Evolutionary conservation across 2,113 vertebrate species (phyloP).

Genomic region (Amphiprion percula): DNA sequence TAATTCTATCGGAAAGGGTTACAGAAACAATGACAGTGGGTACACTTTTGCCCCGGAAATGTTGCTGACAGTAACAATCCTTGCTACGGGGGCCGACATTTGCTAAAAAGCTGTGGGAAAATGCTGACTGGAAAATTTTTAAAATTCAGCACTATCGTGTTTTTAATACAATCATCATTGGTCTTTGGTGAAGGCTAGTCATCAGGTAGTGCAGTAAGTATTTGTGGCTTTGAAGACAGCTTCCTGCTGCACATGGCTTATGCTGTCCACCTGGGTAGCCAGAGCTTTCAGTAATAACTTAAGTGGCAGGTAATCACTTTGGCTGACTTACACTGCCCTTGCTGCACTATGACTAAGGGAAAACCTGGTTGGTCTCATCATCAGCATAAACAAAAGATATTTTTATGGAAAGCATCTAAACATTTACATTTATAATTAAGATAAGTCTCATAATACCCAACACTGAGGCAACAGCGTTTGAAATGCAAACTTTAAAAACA

Average conservation of each 20-base stretch:
- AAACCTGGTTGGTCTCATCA: not conserved
- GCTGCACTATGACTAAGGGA: not conserved
- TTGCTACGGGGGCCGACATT: not conserved
- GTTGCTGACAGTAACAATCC: not conserved
- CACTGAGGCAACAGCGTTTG: not conserved
- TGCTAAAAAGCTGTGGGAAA: not conserved
- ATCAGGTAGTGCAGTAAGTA: not conserved
- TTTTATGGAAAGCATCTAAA: too few species aligned
- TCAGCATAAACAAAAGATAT: not conserved
- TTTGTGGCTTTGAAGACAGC: constrained; percentile 26
- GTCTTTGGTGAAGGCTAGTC: not conserved
- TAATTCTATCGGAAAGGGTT: not conserved
- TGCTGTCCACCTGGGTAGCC: constrained; percentile 12
- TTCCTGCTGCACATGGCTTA: not conserved
- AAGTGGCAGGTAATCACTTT: constrained; percentile 56
- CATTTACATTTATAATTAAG: too few species aligned
- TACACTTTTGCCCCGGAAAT: not conserved
- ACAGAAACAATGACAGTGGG: not conserved
- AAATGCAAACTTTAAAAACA: not conserved
- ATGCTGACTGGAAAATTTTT: not conserved
- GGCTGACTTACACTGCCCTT: not conserved
- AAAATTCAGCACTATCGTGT: not conserved
- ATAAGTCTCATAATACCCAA: too few species aligned
- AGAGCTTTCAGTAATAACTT: constrained; percentile 60
- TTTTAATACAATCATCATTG: not conserved